These are phyloP conservation scores for Etheostoma perlongum DNA, from an alignment of 2,797 vertebrate species.

Conservation along the genomic window DNA sequence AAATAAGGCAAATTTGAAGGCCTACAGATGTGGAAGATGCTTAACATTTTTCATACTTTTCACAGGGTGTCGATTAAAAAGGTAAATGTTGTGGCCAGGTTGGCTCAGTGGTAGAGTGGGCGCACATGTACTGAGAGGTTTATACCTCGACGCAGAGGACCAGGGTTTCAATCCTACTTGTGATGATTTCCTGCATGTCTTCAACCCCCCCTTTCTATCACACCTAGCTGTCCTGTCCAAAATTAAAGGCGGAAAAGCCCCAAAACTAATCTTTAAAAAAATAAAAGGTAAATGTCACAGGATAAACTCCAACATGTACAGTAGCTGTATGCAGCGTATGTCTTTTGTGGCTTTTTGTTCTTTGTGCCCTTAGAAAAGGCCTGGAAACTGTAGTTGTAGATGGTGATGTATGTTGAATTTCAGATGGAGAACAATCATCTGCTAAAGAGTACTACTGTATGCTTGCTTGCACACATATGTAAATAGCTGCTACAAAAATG, in stretches of 20 bases:
- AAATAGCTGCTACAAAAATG: background rate
- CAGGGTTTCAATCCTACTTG: too few relatives aligned
- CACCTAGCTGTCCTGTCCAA: too few relatives aligned
- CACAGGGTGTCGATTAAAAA: background rate
- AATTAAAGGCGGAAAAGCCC: too few relatives aligned
- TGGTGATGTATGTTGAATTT: background rate
- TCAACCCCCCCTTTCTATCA: too few relatives aligned
- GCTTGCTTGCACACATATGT: background rate
- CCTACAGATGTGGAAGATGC: background rate
- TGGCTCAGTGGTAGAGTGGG: too few relatives aligned
- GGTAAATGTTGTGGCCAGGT: background rate
- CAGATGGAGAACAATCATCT: background rate
- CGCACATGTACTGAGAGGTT: too few relatives aligned
- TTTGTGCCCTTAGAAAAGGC: background rate
- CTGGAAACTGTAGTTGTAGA: background rate
- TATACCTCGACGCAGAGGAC: too few relatives aligned
- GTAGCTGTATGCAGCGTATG: background rate
- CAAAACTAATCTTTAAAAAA: too few relatives aligned
- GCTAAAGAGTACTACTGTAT: background rate
- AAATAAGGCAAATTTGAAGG: background rate
- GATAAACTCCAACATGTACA: background rate
- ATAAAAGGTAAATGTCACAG: background rate
- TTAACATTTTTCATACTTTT: slow-evolving; percentile 21
- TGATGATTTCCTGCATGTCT: too few relatives aligned
- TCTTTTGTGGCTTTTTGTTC: slow-evolving; percentile 8